Evolutionary conservation across 2,888 invertebrate genomes (phyloP), one percentile per base, ranked within the genome.

Genomic region (Melieria crassipennis): DNA sequence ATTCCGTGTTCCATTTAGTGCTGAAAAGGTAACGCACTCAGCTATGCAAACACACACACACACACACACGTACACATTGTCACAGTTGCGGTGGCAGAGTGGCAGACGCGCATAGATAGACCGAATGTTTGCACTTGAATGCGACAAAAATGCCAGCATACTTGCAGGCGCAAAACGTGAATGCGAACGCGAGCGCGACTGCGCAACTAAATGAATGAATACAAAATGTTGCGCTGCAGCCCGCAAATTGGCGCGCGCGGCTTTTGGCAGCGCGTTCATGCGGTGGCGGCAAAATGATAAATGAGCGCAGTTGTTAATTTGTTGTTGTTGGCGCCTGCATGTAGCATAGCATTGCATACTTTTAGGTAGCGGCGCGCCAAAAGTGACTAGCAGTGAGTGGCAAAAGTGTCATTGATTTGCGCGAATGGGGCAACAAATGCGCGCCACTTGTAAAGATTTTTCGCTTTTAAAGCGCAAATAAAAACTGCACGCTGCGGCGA

Each of bases 251-350:
- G 30, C 30, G 57, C 60, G 69, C 62, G 30, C 60, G 57, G 64
- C 69, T 65, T 72, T 60, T 60, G 61, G 30, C 30, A 30, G 30
- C 13, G 46, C 70, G 65, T 73, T 73, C 65, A 73, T 70, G 58
- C 30, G 30, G 30, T 30, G 30, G 30, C 67, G 67, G 70, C 70
- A 43, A 70, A 70, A 73, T 73, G 73, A 70, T 73, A 70, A 70
- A 73, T 67, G 67, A 42, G 50, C 30, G 30, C 30, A 30, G 30
- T 30, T 30, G 30, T 30, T 30, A 30, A 30, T 30, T 30, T 30
- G 30, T 30, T 30, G 30, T 30, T 30, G 30, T 1, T 2, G 30
- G 30, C 30, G 30, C 2, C 16, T 16, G 30, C 30, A 30, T 30
- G 30, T 30, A 30, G 30, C 30, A 30, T 30, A 30, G 30, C 30